Evolutionary conservation across 1,140 invertebrate species (phyloP).

Genomic region (Drosophila nigromelanica): DNA sequence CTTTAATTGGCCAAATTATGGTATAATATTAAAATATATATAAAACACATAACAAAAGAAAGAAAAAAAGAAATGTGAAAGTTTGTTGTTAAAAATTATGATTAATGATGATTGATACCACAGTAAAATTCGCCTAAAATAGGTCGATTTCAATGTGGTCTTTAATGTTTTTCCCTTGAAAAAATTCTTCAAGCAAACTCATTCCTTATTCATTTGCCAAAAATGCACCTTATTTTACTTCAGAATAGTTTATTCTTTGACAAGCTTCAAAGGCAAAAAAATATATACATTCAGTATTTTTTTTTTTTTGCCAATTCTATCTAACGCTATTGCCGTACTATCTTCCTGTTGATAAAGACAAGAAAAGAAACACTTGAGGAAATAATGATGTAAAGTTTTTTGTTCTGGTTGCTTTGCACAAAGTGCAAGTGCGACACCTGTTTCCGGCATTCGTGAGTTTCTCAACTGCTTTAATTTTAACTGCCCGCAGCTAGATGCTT

Average conservation of each 20-base stretch:
- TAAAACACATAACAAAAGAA: slow-evolving; percentile 10
- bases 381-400: slow-evolving; percentile 40
- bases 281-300: background rate
- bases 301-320: background rate
- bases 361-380: background rate
- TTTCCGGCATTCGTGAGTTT: slow-evolving; percentile 55
- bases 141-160: slow-evolving; percentile 1
- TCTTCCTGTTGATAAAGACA: slow-evolving; percentile 2
- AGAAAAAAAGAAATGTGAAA: slow-evolving; percentile 25
- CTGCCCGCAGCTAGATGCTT: slow-evolving; percentile 25
- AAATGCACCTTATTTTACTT: too few relatives aligned
- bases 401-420: slow-evolving; percentile 24
- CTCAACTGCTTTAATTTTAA: slow-evolving; percentile 47
- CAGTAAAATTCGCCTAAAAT: slow-evolving; percentile 4
- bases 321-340: background rate
- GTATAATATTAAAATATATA: background rate
- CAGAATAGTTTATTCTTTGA: too few relatives aligned
- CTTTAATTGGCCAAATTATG: background rate
- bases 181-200: too few relatives aligned
- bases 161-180: background rate
- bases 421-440: slow-evolving; percentile 68
- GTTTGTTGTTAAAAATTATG: slow-evolving; percentile 27
- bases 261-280: too few relatives aligned
- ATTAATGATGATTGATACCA: slow-evolving; percentile 31
- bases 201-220: too few relatives aligned